phyloP scores from a whole-genome alignment of 2,797 vertebrate genomes.

The Fratercula arctica region DNA sequence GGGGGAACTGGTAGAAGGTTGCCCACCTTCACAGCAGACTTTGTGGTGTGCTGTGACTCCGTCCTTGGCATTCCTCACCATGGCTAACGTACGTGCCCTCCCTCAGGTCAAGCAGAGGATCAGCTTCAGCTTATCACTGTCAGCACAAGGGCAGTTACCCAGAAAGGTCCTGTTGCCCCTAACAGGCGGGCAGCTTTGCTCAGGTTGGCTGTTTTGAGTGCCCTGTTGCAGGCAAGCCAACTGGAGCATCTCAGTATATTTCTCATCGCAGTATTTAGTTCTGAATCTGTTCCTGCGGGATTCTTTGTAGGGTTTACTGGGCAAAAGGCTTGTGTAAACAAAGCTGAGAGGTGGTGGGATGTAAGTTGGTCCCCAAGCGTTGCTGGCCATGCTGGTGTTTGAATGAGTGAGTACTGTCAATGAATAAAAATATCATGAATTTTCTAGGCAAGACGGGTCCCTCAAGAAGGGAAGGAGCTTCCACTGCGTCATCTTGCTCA shows the following conservation, averaged over 20 bases:
- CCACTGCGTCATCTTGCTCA: neutral
- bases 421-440: neutral
- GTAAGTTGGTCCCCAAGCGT: neutral
- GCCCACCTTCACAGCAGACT: neutral
- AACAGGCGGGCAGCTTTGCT: neutral
- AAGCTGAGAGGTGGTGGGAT: neutral
- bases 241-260: neutral
- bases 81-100: too few relatives aligned
- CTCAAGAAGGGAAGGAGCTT: neutral
- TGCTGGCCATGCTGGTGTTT: neutral
- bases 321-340: neutral
- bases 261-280: accelerated
- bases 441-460: neutral
- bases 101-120: neutral
- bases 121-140: neutral
- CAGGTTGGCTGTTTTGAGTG: accelerated
- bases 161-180: neutral
- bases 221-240: neutral
- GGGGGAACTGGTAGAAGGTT: neutral
- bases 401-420: neutral
- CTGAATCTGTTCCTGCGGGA: neutral
- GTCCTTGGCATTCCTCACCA: neutral
- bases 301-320: neutral
- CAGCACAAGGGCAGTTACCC: neutral
- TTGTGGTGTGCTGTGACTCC: neutral